phyloP scores from a whole-genome alignment of 2,888 invertebrate species.

The Dyspetes luteomarginatus region DNA sequence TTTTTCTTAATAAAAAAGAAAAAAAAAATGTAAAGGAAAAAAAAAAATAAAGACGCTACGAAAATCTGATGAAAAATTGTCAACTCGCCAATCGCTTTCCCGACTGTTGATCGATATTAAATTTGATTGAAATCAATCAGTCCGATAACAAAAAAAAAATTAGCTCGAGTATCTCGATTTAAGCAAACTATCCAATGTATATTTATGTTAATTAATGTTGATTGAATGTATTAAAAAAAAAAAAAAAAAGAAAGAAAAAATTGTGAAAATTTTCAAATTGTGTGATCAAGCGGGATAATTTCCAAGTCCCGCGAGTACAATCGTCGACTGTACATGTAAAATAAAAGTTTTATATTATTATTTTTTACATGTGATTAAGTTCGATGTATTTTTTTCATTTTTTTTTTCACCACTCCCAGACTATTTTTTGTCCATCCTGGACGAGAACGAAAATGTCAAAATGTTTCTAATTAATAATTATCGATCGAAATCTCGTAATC shows the following conservation, averaged over 20 bases:
- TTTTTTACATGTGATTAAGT: constrained; percentile 73
- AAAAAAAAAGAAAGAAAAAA: constrained; percentile 16
- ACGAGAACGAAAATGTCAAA: too few relatives aligned
- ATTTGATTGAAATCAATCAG: too few relatives aligned
- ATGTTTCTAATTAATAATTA: too few relatives aligned
- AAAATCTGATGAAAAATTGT: too few relatives aligned
- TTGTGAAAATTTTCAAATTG: constrained; percentile 46
- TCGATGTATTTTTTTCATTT: constrained; percentile 6
- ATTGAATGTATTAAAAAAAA: constrained; percentile 58
- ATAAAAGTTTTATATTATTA: constrained; percentile 81
- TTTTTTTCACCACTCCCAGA: neutral
- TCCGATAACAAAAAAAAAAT: neutral
- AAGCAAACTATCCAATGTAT: constrained; percentile 55
- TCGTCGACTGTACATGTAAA: constrained; percentile 77
- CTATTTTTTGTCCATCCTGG: too few relatives aligned
- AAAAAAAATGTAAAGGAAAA: neutral
- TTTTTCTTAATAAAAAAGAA: neutral
- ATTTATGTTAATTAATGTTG: constrained; percentile 56
- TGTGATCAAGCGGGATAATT: constrained; percentile 73
- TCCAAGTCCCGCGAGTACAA: constrained; percentile 29
- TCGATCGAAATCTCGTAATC: neutral
- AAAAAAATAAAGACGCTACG: too few relatives aligned
- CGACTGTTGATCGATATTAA: too few relatives aligned
- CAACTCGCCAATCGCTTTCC: too few relatives aligned
- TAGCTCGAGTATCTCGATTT: neutral